Evolutionary conservation across 2,113 vertebrate genomes (phyloP).

Genomic region (Solenodon paradoxus): DNA sequence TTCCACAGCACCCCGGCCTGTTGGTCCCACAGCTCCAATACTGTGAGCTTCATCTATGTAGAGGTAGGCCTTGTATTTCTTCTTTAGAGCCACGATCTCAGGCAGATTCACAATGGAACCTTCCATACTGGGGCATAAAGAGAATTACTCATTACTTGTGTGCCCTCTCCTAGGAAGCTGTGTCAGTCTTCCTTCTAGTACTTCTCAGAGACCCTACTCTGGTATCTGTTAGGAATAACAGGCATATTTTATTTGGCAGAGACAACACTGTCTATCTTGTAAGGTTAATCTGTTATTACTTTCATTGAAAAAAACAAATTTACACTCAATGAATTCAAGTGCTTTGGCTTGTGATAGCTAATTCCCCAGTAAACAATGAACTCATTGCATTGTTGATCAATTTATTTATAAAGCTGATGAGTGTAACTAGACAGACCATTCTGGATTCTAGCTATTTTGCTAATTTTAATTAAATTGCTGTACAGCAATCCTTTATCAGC

Average conservation of each 20-base stretch:
- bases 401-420: background rate
- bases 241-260: background rate
- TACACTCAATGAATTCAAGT: background rate
- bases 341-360: background rate
- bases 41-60: slow-evolving; percentile 97
- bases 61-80: slow-evolving; percentile 95
- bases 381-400: background rate
- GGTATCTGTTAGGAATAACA: background rate
- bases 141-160: slow-evolving; percentile 50
- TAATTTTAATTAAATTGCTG: background rate
- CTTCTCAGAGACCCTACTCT: background rate
- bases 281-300: background rate
- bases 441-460: background rate
- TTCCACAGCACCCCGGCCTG: slow-evolving; percentile 90
- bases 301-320: background rate
- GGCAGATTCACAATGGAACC: slow-evolving; percentile 91
- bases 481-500: background rate
- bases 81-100: slow-evolving; percentile 92
- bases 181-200: background rate
- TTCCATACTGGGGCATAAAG: slow-evolving; percentile 89
- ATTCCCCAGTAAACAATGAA: background rate
- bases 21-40: slow-evolving; percentile 89
- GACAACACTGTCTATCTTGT: background rate
- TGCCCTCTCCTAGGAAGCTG: background rate
- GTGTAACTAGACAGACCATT: background rate